Evolutionary conservation across 2,888 invertebrate genomes (phyloP), one percentile per base, ranked within the genome.

Genomic region (Ganaspis brasiliensis): DNA sequence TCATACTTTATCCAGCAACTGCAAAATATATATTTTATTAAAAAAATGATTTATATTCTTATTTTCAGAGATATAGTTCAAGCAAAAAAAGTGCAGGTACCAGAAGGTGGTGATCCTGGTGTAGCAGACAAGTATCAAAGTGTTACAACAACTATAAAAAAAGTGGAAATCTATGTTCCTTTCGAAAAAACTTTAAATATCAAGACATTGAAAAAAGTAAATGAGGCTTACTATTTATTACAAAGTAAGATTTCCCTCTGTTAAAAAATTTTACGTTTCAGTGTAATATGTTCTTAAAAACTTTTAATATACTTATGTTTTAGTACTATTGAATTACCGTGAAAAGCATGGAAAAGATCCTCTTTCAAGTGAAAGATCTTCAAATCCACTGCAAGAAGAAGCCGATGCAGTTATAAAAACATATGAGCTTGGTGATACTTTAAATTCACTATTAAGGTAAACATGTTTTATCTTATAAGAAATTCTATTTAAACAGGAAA

Each of bases 251-350:
- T 45, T 49, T n/a, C 8, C 21, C n/a, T 40, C 61, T 63, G n/a
- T 55, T 45, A 45, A 61, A 72, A 1, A 24, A 6, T 45, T 70
- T 56, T 37, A 8, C 12, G n/a, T 61, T 55, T 45, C 24, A 26
- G 14, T 67, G 10, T 52, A 52, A 61, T 71, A 8, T 12, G 16
- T 61, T 56, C 12, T 67, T 59, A 19, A 59, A 21, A 73, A 49
- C 55, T 37, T 24, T 55, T 35, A 71, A 75, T 16, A 59, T n/a
- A n/a, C n/a, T n/a, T n/a, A n/a, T 79, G 83, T 93, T 90, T 81
- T 90, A 94, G 95, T 96, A 76, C 91, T 98, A 40, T 92, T 96
- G 76, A 93, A 95, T 84, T 98, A 98, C 90, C 94, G 96, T 79
- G 95, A 95, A 87, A 93, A 94, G 75, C 92, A 95, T 79, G 93